These are phyloP conservation scores for Embidobia sp. DNA, from an alignment of 2,888 invertebrate species.

Conservation along the genomic window DNA sequence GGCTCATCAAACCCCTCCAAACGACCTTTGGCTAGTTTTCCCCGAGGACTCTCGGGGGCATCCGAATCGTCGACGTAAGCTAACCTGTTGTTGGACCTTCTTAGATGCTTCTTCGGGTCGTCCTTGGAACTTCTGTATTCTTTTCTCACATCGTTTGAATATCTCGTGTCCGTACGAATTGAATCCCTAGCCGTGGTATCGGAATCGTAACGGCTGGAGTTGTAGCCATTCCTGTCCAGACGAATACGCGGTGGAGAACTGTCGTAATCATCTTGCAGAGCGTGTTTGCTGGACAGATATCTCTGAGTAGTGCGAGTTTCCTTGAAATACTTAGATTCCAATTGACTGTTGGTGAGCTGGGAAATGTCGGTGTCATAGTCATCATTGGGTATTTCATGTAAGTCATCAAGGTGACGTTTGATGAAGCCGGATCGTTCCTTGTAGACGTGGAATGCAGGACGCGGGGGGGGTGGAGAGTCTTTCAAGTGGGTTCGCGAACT, in stretches of 20 bases:
- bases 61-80: conserved; percentile 78
- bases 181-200: conserved; percentile 78
- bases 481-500: conserved; percentile 74
- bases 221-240: conserved; percentile 73
- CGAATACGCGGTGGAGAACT: conserved; percentile 76
- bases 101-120: conserved; percentile 73
- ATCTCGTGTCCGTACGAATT: conserved; percentile 72
- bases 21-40: conserved; percentile 67
- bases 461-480: conserved; percentile 74
- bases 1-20: conserved; percentile 75
- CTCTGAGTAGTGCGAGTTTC: conserved; percentile 76
- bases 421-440: conserved; percentile 71
- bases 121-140: conserved; percentile 73
- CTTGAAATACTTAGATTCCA: conserved; percentile 76
- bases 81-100: conserved; percentile 75
- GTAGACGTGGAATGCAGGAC: conserved; percentile 67
- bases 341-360: conserved; percentile 77
- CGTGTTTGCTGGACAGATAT: conserved; percentile 72
- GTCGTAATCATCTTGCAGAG: conserved; percentile 77
- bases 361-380: conserved; percentile 80
- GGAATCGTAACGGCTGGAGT: conserved; percentile 78
- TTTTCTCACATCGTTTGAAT: conserved; percentile 71
- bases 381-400: conserved; percentile 76
- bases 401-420: conserved; percentile 72
- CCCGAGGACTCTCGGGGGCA: conserved; percentile 72